Percentiles rank a stretch among this genome's conserved stretches.
phyloP scores from a whole-genome alignment of 2,113 vertebrate species.

The Redunca redunca region DNA sequence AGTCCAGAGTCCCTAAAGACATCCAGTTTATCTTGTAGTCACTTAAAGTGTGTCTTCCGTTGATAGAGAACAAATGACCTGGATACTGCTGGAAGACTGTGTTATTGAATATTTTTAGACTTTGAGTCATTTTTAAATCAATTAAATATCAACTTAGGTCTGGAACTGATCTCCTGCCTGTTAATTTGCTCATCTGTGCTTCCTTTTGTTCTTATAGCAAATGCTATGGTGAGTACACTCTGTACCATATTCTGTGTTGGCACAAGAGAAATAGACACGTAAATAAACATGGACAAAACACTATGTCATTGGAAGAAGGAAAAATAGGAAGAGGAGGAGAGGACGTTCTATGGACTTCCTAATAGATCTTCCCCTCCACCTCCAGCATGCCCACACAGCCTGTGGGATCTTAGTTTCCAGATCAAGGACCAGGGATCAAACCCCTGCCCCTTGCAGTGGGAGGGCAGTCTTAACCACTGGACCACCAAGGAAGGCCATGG shows the following conservation, averaged over 20 bases:
- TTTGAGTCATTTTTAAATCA: not conserved
- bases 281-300: not conserved
- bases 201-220: not conserved
- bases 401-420: not conserved
- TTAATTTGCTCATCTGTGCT: not conserved
- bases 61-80: not conserved
- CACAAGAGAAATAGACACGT: not conserved
- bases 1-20: not conserved
- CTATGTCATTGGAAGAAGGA: not conserved
- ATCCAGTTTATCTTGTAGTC: not conserved
- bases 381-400: not conserved
- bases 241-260: not conserved
- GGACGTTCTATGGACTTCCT: not conserved
- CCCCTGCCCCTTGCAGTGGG: not conserved
- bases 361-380: not conserved
- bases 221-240: not conserved
- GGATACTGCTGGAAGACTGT: not conserved
- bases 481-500: not conserved
- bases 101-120: not conserved
- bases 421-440: not conserved
- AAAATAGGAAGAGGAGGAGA: not conserved
- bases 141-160: not conserved
- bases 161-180: not conserved
- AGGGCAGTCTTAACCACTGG: not conserved
- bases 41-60: not conserved